Conservation (phyloP, 1,140 invertebrate genomes). For the Camponotus vicinus region DNA sequence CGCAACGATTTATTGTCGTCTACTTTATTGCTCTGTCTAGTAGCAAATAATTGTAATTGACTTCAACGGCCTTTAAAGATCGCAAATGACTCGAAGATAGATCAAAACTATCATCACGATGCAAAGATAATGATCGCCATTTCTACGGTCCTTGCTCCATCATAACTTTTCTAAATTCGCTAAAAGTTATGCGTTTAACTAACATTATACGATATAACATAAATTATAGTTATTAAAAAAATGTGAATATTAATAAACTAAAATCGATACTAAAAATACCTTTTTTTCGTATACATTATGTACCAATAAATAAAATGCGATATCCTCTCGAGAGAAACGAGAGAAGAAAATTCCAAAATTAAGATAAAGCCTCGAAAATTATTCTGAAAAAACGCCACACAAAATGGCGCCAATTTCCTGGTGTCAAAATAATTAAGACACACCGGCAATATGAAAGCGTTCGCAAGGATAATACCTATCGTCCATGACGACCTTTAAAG, state of each 20-base stretch:
- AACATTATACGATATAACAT: slow-evolving; percentile 8
- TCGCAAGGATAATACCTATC: slow-evolving; percentile 57
- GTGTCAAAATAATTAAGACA: neutral
- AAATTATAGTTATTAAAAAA: neutral
- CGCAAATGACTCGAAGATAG: slow-evolving; percentile 1
- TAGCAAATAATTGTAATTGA: slow-evolving; percentile 41
- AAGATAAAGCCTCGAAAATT: neutral
- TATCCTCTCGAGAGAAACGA: neutral
- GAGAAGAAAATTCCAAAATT: neutral
- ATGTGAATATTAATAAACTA: no score
- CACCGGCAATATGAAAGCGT: neutral
- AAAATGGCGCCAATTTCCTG: neutral
- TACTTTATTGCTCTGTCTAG: slow-evolving; percentile 26
- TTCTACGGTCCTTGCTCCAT: neutral
- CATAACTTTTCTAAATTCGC: slow-evolving; percentile 24
- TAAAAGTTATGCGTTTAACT: slow-evolving; percentile 2
- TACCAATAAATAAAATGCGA: neutral
- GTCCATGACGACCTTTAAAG: slow-evolving; percentile 70
- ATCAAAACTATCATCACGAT: neutral
- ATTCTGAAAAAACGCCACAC: neutral
- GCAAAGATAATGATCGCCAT: slow-evolving; percentile 3
- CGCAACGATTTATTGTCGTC: slow-evolving; percentile 14
- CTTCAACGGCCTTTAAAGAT: slow-evolving; percentile 47
- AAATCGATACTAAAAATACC: no score
- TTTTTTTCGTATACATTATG: neutral